Base-by-base conservation (phyloP, 2,888 invertebrate species). In the Ecdyonurus torrentis region DNA sequence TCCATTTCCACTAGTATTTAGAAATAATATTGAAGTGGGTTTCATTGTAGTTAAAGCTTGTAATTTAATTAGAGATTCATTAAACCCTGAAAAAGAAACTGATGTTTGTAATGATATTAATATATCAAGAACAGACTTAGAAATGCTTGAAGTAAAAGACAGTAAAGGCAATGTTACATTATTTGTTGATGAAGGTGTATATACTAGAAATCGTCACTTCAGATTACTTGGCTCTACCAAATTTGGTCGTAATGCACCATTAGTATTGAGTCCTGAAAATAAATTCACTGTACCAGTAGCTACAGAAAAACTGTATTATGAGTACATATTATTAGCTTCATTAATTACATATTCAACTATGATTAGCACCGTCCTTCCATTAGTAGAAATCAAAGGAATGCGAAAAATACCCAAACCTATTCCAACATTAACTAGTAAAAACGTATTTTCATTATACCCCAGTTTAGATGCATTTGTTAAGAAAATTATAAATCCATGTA, bases 181-280 rank as follows among this genome's bases (percentile, higher is more conserved):
- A 23, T 77, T 78, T 66, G 69, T 75, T 63, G 77, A 77, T 65
- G 67, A 73, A 69, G 75, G 76, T 63, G 82, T 83, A 52, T 83
- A 83, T 67, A 78, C 79, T 0, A 80, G 76, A 70, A 83, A 83
- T 68, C 73, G 82, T 61, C 82, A 82, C 70, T 83, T 83, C 67
- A 73, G 83, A 53, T 67, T 80, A 50, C 81, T 74, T 63, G 72
- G 75, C 59, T 81, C 81, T 0, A 78, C 79, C 1, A 83, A 83
- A 67, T 74, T 74, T 68, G 77, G 77, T 1, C 80, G 81, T 72
- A 72, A 74, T 60, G 69, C 74, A 1, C 74, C 77, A 62, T 69
- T 80, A 7, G 52, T 69, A 15, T 50, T 74, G 1, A 73, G 76
- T 15, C n/a, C 65, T 2, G 72, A 74, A 58, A 75, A 72, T 63